These are phyloP conservation scores for Anhinga rufa DNA, from an alignment of 2,113 vertebrate species.

Conservation along the genomic window DNA sequence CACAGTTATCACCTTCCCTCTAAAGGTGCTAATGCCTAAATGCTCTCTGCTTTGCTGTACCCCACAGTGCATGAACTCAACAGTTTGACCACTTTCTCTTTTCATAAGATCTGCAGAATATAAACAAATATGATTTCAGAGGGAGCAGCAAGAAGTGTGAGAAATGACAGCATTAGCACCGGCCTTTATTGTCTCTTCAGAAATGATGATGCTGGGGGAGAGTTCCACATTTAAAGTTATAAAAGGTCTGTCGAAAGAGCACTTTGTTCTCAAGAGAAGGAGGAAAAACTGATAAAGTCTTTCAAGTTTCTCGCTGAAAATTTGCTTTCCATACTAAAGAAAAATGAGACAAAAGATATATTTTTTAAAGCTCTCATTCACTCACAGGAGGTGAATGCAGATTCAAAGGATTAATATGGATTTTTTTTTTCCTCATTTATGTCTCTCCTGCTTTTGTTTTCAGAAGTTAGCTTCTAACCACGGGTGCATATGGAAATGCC, in stretches of 20 bases:
- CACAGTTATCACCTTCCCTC: not conserved
- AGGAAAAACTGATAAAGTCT: constrained; percentile 55
- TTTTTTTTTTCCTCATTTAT: not conserved
- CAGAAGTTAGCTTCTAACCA: not conserved
- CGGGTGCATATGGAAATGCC: not conserved
- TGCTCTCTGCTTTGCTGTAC: not conserved
- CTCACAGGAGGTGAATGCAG: constrained; percentile 27
- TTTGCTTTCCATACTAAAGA: constrained; percentile 64
- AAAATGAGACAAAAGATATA: constrained; percentile 47
- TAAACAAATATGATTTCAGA: constrained; percentile 45
- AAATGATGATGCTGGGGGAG: constrained; percentile 46
- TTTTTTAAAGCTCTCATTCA: constrained; percentile 42
- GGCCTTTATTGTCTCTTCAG: constrained; percentile 46
- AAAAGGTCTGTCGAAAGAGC: constrained; percentile 48
- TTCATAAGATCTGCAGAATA: not conserved
- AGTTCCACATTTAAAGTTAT: constrained; percentile 51
- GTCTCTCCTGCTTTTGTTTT: constrained; percentile 15
- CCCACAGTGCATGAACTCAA: not conserved
- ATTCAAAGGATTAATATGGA: constrained; percentile 35
- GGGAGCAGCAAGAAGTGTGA: constrained; percentile 30
- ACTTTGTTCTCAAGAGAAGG: constrained; percentile 52
- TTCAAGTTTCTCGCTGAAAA: constrained; percentile 55
- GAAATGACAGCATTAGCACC: constrained; percentile 43
- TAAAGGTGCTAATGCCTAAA: not conserved
- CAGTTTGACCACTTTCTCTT: not conserved